Evolutionary conservation across 2,797 vertebrate species (phyloP).

Genomic region (Ceryle rudis): DNA sequence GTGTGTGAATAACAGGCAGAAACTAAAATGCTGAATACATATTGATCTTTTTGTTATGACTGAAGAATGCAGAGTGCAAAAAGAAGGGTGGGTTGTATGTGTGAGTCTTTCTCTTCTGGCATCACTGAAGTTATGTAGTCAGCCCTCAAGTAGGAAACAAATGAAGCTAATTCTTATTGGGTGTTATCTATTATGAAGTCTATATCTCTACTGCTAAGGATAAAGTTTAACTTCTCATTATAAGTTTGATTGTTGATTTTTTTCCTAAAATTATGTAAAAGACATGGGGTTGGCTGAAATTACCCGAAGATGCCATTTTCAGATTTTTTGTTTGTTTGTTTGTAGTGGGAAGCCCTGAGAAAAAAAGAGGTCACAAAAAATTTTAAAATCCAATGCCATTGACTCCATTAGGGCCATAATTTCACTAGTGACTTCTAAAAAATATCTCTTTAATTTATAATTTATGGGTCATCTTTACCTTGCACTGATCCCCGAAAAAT

Average conservation of each 20-base stretch:
- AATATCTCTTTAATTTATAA: neutral
- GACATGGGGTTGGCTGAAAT: neutral
- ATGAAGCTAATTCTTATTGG: neutral
- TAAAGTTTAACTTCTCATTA: neutral
- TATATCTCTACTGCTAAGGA: neutral
- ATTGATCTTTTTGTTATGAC: neutral
- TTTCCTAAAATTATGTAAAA: neutral
- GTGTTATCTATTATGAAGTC: neutral
- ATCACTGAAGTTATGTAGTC: neutral
- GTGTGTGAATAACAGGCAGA: neutral
- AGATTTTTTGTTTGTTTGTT: neutral
- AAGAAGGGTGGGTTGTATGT: neutral
- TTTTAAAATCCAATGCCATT: neutral
- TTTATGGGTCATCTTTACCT: neutral
- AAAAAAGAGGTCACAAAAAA: neutral
- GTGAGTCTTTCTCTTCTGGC: neutral
- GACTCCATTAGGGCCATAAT: neutral
- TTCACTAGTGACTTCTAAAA: neutral
- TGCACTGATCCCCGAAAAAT: neutral
- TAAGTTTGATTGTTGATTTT: neutral
- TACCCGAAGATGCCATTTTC: neutral
- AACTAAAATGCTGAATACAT: neutral
- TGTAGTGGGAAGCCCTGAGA: accelerated
- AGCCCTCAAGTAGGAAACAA: neutral
- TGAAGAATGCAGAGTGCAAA: neutral